A percentile compares a stretch with the other conserved stretches of the same genome.
Evolutionary conservation across 2,113 vertebrate genomes (phyloP).

Genomic region (Cyanocitta stelleri): DNA sequence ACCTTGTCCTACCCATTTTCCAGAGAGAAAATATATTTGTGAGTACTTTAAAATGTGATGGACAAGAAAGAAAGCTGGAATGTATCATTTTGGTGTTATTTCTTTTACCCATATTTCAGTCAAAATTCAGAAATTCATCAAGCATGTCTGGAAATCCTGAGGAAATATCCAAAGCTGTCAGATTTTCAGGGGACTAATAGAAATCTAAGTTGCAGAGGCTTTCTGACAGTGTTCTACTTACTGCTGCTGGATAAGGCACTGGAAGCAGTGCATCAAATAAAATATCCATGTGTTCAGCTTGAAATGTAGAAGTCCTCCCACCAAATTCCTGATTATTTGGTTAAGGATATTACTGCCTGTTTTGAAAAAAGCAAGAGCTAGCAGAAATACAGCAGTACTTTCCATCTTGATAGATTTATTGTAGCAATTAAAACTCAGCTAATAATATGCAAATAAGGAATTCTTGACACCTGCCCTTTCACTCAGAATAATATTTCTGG

Average conservation of each 20-base stretch:
- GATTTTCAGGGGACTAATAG: neutral
- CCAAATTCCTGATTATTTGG: neutral
- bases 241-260: neutral
- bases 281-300: neutral
- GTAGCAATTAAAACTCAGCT: neutral
- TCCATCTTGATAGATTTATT: neutral
- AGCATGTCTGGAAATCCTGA: neutral
- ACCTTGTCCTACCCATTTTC: slow-evolving; percentile 89
- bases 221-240: neutral
- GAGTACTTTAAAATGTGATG: slow-evolving; percentile 61
- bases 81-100: neutral
- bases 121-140: neutral
- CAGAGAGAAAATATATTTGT: slow-evolving; percentile 95
- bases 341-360: neutral
- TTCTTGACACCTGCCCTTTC: neutral
- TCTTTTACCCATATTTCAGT: neutral
- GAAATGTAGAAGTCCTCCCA: neutral
- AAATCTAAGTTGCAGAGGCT: neutral
- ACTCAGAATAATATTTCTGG: neutral
- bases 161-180: neutral
- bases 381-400: neutral
- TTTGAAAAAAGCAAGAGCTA: neutral
- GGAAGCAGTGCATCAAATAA: neutral
- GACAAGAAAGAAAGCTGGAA: neutral
- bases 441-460: neutral